Evolutionary conservation across 1,140 invertebrate genomes (phyloP).

Genomic region (Nautilus pompilius): DNA sequence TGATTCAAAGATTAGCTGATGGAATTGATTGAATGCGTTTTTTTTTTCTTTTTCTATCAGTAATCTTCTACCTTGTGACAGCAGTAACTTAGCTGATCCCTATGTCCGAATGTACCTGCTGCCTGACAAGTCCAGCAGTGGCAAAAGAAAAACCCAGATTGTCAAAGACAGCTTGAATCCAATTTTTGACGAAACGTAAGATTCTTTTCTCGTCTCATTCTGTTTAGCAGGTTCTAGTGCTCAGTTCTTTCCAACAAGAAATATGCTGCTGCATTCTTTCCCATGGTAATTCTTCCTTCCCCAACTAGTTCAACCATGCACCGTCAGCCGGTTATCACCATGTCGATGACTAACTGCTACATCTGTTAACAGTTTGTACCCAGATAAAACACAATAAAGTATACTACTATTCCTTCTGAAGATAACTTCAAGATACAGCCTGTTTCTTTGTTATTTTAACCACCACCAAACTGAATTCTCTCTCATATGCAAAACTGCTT

Average conservation of each 20-base stretch:
- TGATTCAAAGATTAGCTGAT: neutral
- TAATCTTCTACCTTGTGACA: constrained; percentile 82
- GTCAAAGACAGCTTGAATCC: constrained; percentile 84
- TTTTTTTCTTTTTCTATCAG: constrained; percentile 40
- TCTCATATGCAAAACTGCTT: constrained; percentile 3
- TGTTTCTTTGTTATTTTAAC: too few relatives aligned
- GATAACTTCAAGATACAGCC: too few relatives aligned
- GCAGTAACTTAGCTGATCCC: constrained; percentile 85
- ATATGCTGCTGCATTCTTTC: too few relatives aligned
- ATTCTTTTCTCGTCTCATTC: neutral
- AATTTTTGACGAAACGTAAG: constrained; percentile 80
- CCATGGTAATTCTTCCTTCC: too few relatives aligned
- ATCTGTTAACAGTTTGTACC: too few relatives aligned
- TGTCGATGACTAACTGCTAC: too few relatives aligned
- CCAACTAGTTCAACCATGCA: too few relatives aligned
- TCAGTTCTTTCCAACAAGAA: too few relatives aligned
- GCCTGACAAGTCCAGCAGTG: constrained; percentile 77
- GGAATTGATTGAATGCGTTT: neutral
- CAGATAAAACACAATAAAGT: too few relatives aligned
- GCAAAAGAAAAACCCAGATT: constrained; percentile 83
- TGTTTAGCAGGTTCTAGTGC: too few relatives aligned
- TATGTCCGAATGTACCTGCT: constrained; percentile 91
- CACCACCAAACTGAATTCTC: neutral
- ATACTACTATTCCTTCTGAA: too few relatives aligned
- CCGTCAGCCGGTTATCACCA: too few relatives aligned